Percentiles rank a stretch among this genome's conserved stretches.
These are phyloP conservation scores for Thumatha senex DNA, from an alignment of 2,888 invertebrate species.

Conservation along the genomic window DNA sequence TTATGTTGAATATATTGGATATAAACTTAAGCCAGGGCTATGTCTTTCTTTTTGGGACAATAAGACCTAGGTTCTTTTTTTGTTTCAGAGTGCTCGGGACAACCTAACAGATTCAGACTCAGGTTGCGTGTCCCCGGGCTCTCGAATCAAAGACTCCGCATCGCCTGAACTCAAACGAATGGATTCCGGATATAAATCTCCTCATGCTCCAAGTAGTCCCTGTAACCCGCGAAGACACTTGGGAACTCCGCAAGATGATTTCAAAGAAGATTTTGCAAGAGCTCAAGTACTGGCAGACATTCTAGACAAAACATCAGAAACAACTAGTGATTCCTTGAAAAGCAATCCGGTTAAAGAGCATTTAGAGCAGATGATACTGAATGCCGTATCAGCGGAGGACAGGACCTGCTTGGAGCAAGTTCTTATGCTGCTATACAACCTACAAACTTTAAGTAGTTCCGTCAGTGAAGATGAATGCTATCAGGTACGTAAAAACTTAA, in stretches of 20 bases:
- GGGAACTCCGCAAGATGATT: slow-evolving; percentile 70
- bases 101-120: slow-evolving; percentile 81
- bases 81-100: slow-evolving; percentile 75
- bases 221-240: slow-evolving; percentile 67
- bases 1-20: no score
- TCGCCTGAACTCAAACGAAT: slow-evolving; percentile 80
- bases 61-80: slow-evolving; percentile 3
- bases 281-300: slow-evolving; percentile 75
- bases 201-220: slow-evolving; percentile 73
- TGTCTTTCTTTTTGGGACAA: no score
- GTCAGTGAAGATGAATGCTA: slow-evolving; percentile 82
- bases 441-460: slow-evolving; percentile 82
- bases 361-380: slow-evolving; percentile 78
- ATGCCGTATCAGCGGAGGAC: slow-evolving; percentile 81
- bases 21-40: no score
- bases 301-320: slow-evolving; percentile 71
- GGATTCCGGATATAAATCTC: slow-evolving; percentile 82
- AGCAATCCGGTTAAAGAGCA: slow-evolving; percentile 78
- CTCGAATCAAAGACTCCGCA: slow-evolving; percentile 79
- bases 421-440: slow-evolving; percentile 84
- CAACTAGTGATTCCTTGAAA: slow-evolving; percentile 71
- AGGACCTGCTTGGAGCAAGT: slow-evolving; percentile 86
- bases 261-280: slow-evolving; percentile 78
- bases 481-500: slow-evolving; percentile 60
- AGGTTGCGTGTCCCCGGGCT: slow-evolving; percentile 81